phyloP scores from a whole-genome alignment of 2,797 vertebrate species.

The Acanthis flammea region DNA sequence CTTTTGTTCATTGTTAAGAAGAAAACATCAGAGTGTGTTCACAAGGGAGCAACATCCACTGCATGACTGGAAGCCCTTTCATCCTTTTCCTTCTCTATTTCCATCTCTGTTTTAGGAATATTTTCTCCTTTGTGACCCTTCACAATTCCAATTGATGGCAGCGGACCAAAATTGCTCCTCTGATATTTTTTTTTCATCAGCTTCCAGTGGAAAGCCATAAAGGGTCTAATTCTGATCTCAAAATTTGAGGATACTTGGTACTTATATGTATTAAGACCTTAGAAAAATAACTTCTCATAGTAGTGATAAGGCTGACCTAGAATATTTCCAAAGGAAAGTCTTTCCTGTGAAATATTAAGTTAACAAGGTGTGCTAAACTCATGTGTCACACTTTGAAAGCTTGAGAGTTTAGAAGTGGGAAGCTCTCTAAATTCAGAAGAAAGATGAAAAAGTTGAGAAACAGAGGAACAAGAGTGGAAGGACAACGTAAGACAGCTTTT shows the following conservation, averaged over 20 bases:
- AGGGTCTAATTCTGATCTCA: neutral
- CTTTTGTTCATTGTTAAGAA: neutral
- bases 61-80: neutral
- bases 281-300: neutral
- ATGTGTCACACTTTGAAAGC: constrained; percentile 24
- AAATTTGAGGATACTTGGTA: neutral
- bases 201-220: neutral
- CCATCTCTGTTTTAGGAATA: neutral
- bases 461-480: neutral
- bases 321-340: constrained; percentile 5
- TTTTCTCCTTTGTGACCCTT: neutral
- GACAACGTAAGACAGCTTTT: constrained; percentile 4
- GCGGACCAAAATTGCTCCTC: neutral
- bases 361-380: constrained; percentile 53
- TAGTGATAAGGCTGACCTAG: constrained; percentile 16
- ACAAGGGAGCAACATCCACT: neutral
- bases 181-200: neutral
- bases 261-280: neutral
- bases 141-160: neutral
- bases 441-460: constrained; percentile 40
- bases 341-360: constrained; percentile 16
- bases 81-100: neutral
- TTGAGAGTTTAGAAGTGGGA: constrained; percentile 16
- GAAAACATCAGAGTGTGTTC: neutral
- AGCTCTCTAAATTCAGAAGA: constrained; percentile 40